Percentiles rank a stretch among this genome's conserved stretches.
Evolutionary conservation across 2,888 invertebrate genomes (phyloP).

Genomic region (Agonopterix heracliana): DNA sequence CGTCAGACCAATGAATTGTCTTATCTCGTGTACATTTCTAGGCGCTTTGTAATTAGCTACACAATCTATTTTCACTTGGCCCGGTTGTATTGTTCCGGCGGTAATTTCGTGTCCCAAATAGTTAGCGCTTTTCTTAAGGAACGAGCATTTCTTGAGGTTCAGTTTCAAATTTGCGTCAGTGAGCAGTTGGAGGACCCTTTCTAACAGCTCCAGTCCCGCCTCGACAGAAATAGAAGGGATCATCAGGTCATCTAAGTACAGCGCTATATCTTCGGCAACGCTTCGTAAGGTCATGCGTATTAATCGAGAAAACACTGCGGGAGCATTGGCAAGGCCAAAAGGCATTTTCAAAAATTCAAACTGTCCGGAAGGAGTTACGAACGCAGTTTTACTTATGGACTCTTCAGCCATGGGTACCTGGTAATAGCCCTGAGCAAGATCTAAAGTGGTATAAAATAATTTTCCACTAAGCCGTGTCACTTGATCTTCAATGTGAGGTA

Average conservation of each 20-base stretch:
- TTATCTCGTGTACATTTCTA: not conserved
- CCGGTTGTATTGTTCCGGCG: conserved; percentile 1
- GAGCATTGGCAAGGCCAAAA: conserved; percentile 1
- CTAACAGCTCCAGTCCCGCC: not conserved
- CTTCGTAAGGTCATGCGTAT: not conserved
- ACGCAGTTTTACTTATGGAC: not conserved
- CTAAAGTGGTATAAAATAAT: not conserved
- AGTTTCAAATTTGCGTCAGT: not conserved
- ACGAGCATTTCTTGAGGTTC: conserved; percentile 4
- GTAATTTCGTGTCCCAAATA: conserved; percentile 4
- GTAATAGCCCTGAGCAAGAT: conserved; percentile 1
- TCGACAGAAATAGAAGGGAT: not conserved
- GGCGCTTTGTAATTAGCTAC: not conserved
- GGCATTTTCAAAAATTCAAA: no score
- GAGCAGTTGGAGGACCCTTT: not conserved
- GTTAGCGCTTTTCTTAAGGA: not conserved
- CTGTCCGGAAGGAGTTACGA: not conserved
- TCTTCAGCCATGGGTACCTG: not conserved
- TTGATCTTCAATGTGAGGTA: conserved; percentile 6
- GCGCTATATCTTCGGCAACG: not conserved
- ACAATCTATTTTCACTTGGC: not conserved
- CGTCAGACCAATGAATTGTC: no score
- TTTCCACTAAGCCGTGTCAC: not conserved
- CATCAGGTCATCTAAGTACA: conserved; percentile 3
- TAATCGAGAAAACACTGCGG: not conserved